Base-by-base conservation (phyloP, 2,113 vertebrate genomes). In the Atractosteus spatula region DNA sequence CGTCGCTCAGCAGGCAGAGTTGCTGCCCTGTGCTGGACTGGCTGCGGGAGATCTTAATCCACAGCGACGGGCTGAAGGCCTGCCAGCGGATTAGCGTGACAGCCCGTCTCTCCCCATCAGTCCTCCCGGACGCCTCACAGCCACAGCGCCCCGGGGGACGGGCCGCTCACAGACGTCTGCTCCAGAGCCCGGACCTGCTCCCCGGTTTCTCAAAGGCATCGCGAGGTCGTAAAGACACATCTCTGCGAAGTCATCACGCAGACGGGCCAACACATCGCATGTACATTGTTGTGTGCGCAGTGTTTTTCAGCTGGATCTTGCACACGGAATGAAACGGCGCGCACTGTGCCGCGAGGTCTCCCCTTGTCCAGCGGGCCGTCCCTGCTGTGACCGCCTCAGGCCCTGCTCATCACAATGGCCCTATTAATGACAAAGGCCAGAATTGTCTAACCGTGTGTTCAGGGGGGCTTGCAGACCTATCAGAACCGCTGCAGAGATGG, bases 21-120 rank as follows among this genome's bases (percentile, higher is more conserved):
- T 77, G 69, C 67, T 47, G 66, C 62, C 56, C 62, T 45, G 65
- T 45, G 59, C 71, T 69, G 55, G 12, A 71, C 61, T 51, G 69
- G 8, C 4, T 55, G 71, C 72, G 73, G 75, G 74, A 75, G 78
- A 84, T 78, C 74, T 73, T 84, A 88, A 88, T 86, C 63, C 76
- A 72, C 74, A 76, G 63, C 77, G 85, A 85, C 85, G 83, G 83
- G 73, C 62, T 6, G 71, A 85, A 80, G 75, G 76, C 83, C 81
- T 75, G 64, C 70, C 51, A 51, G 54, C 79, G 82, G 82, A 83
- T 90, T 84, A 87, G 70, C 63, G 73, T 80, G 84, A 86, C 16
- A 11, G 54, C 66, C 83, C 84, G 85, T 85, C 84, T 69, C 77
- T 78, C 74, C 79, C 79, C 64, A 86, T 88, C 83, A 84, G 62